phyloP scores from a whole-genome alignment of 2,113 vertebrate species.

The Rhagologus leucostigma region DNA sequence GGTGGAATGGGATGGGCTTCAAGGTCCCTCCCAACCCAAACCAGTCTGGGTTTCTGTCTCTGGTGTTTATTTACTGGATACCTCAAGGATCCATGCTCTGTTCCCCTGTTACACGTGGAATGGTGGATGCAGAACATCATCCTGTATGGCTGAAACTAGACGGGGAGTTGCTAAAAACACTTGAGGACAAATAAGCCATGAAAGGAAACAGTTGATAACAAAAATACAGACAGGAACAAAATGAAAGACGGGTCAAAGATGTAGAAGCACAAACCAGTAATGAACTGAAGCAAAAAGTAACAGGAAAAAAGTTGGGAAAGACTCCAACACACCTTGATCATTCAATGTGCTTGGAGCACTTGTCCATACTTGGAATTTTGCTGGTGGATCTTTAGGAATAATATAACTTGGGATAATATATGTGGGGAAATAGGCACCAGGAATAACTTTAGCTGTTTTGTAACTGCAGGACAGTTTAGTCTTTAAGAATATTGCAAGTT shows the following conservation, averaged over 20 bases:
- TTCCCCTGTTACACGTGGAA: accelerated
- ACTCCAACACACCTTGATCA: not conserved
- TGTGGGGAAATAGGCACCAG: not conserved
- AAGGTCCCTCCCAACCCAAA: not conserved
- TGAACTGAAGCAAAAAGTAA: not conserved
- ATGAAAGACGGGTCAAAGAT: not conserved
- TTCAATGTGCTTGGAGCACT: not conserved
- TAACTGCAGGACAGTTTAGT: not conserved
- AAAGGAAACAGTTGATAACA: not conserved
- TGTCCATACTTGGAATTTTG: accelerated
- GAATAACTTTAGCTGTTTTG: not conserved
- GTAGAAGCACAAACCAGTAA: not conserved
- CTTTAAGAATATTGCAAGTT: not conserved
- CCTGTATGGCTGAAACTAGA: accelerated
- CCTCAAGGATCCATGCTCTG: accelerated
- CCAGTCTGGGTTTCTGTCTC: not conserved
- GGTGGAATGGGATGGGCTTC: not conserved
- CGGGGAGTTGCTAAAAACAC: accelerated
- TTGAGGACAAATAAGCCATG: not conserved
- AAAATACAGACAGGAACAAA: not conserved
- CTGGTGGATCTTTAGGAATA: not conserved
- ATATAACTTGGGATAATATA: accelerated
- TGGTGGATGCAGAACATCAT: not conserved
- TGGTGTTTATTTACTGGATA: not conserved
- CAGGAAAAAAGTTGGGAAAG: not conserved